These are phyloP conservation scores for Sminthopsis crassicaudata DNA, from an alignment of 2,113 vertebrate genomes.

Conservation along the genomic window DNA sequence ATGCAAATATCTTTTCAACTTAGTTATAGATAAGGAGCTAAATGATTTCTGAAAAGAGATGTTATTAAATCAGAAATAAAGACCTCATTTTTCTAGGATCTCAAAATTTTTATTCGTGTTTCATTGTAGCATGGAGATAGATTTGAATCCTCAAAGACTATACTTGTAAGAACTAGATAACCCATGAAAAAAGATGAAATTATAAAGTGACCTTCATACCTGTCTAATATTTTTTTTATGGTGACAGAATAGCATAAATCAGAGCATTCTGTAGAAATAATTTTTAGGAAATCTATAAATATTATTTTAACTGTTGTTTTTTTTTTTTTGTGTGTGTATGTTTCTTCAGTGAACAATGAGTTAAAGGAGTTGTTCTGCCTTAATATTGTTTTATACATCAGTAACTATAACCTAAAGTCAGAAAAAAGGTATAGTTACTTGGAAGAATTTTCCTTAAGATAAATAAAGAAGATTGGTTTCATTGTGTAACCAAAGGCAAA, in stretches of 20 bases:
- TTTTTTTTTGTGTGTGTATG: no score
- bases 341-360: not conserved
- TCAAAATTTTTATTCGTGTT: not conserved
- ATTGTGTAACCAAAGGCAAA: not conserved
- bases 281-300: not conserved
- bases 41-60: not conserved
- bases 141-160: not conserved
- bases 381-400: not conserved
- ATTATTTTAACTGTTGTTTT: not conserved
- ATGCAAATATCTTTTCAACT: slow-evolving; percentile 16
- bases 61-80: slow-evolving; percentile 29
- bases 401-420: not conserved
- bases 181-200: not conserved
- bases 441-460: not conserved
- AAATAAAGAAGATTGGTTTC: not conserved
- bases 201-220: not conserved
- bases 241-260: not conserved
- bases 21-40: not conserved
- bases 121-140: not conserved
- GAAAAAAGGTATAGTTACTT: not conserved
- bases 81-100: not conserved
- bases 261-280: not conserved
- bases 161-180: not conserved
- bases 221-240: not conserved
- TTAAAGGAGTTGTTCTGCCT: not conserved